These are phyloP conservation scores for Euproctis similis DNA, from an alignment of 2,888 invertebrate species.

Conservation along the genomic window DNA sequence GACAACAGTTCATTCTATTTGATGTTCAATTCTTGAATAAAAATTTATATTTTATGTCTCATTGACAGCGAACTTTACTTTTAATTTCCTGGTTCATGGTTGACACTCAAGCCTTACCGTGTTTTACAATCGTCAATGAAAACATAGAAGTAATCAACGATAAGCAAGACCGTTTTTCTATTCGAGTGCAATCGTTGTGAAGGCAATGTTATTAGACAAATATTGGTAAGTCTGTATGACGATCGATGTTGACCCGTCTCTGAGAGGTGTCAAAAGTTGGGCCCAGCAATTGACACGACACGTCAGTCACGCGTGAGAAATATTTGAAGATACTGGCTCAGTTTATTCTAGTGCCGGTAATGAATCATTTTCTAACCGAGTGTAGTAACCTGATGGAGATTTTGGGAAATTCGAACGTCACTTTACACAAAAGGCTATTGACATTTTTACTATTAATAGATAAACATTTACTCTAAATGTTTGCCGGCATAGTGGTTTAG, in stretches of 20 bases:
- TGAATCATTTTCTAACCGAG: constrained; percentile 71
- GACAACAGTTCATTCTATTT: no score
- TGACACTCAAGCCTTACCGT: no score
- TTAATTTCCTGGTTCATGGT: no score
- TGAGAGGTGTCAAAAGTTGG: constrained; percentile 63
- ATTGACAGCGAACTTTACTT: no score
- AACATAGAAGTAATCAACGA: no score
- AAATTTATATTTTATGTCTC: no score
- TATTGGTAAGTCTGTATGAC: constrained; percentile 54
- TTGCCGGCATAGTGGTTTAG: no score
- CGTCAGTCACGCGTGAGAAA: constrained; percentile 65
- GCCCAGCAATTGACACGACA: constrained; percentile 58
- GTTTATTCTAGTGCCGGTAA: constrained; percentile 67
- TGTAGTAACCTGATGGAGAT: constrained; percentile 40
- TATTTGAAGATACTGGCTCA: constrained; percentile 64
- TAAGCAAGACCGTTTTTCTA: constrained; percentile 28
- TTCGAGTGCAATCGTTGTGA: constrained; percentile 37
- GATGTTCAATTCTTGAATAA: no score
- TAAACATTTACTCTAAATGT: no score
- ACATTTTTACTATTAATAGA: constrained; percentile 45
- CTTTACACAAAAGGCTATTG: constrained; percentile 41
- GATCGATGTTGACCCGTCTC: constrained; percentile 51
- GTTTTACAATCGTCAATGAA: no score
- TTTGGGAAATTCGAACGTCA: constrained; percentile 52
- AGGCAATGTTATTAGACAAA: constrained; percentile 48